Evolutionary conservation across 2,113 vertebrate genomes (phyloP), one percentile per base, ranked within the genome.

Genomic region (Catharus minimus): DNA sequence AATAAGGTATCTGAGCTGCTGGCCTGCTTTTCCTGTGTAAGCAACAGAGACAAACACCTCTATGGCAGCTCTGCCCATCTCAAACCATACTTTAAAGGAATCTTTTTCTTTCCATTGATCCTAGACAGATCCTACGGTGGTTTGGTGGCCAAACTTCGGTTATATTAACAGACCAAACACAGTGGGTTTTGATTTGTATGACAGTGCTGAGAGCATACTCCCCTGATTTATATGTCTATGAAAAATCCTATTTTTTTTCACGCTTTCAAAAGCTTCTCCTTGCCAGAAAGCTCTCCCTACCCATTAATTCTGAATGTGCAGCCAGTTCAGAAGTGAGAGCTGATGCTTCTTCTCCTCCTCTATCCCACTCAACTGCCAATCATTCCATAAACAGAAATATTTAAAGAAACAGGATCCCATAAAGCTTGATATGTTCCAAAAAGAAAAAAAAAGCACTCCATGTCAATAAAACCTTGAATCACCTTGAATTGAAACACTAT

Each of bases 261-360:
- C 30, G 60, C 64, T 86, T 81, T 89, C 39, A 67, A 36, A 86
- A 62, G 50, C 8, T 76, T 87, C 20, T 81, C 47, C 33, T 55
- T 82, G 49, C 62, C 43, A 46, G 38, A 89, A 80, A 64, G 24
- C n/a, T 88, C 24, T 69, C 9, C 24, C 16, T 88, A 32, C 30
- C 39, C 28, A 33, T 89, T 90, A 81, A 83, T 81, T 78, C 56
- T 93, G 69, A 86, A 58, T 44, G 27, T 74, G 28, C n/a, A 86
- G 20, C 77, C 65, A 86, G 83, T 86, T 93, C 73, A 96, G 86
- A 60, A 90, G 36, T 71, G 43, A 80, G 46, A 86, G 44, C 56
- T 77, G 47, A 71, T 93, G 47, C 33, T 88, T 28, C 44, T 77
- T 57, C 41, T 79, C 43, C 47, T 93, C 52, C 44, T 95, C 39